phyloP scores from a whole-genome alignment of 2,113 vertebrate species.

The Plecotus auritus region DNA sequence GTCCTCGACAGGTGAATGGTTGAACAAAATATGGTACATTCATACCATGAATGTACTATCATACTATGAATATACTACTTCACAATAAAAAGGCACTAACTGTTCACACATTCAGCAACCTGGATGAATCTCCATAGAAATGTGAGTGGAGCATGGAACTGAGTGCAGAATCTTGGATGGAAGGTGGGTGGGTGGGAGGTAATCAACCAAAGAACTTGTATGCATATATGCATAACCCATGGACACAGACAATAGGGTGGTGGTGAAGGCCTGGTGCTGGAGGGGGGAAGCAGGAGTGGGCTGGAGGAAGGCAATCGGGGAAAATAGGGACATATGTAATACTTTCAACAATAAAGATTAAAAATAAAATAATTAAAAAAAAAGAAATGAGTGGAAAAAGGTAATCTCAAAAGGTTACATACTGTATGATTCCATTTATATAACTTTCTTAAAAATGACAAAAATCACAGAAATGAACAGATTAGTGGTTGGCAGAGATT shows the following conservation, averaged over 20 bases:
- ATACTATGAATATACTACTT: neutral
- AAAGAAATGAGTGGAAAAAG: neutral
- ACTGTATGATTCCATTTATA: neutral
- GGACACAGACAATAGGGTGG: too few species aligned
- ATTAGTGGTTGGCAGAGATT: neutral
- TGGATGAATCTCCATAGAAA: neutral
- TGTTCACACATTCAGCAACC: neutral
- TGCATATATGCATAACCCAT: too few species aligned
- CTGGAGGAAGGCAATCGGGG: too few species aligned
- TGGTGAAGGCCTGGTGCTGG: too few species aligned
- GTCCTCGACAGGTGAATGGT: neutral
- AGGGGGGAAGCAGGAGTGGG: too few species aligned
- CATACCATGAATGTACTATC: neutral
- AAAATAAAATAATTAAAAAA: too few species aligned
- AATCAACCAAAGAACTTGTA: too few species aligned
- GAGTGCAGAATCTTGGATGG: too few species aligned
- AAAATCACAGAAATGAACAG: neutral
- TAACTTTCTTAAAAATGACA: conserved; percentile 11
- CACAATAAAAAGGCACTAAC: neutral
- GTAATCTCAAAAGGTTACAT: neutral
- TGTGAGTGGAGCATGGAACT: too few species aligned
- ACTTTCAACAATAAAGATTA: too few species aligned
- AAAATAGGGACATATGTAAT: too few species aligned
- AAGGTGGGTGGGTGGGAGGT: too few species aligned
- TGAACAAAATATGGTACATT: neutral